Conservation (phyloP, 2,797 vertebrate species). For the Acanthurus lineatus region DNA sequence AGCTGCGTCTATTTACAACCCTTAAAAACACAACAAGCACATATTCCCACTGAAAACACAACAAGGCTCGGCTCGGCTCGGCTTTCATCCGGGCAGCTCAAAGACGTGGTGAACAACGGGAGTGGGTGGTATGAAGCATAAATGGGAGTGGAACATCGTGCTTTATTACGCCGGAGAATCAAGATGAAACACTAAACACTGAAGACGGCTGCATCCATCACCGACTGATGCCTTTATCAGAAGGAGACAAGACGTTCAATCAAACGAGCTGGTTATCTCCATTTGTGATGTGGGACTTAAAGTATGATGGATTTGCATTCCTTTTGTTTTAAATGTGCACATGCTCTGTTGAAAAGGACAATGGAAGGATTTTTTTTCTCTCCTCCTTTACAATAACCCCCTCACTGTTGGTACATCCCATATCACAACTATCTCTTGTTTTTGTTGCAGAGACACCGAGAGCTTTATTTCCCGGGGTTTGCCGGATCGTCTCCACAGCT, state of each 20-base stretch:
- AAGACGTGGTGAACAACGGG: constrained; percentile 63
- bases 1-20: constrained; percentile 84
- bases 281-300: constrained; percentile 66
- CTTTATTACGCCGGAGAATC: constrained; percentile 75
- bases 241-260: constrained; percentile 67
- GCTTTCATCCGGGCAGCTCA: constrained; percentile 65
- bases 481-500: constrained; percentile 63
- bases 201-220: constrained; percentile 77
- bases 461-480: constrained; percentile 56
- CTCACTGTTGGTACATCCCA: constrained; percentile 50
- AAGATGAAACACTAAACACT: constrained; percentile 75
- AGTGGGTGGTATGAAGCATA: constrained; percentile 65
- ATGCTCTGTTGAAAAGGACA: constrained; percentile 73
- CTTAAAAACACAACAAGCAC: constrained; percentile 74
- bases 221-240: constrained; percentile 72
- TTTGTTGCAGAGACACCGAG: constrained; percentile 60
- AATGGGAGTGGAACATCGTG: constrained; percentile 71
- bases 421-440: constrained; percentile 59
- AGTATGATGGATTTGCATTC: constrained; percentile 80
- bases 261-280: constrained; percentile 72
- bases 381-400: constrained; percentile 33
- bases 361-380: constrained; percentile 37
- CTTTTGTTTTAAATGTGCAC: constrained; percentile 73
- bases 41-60: constrained; percentile 68
- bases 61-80: constrained; percentile 29